A percentile compares a stretch with the other conserved stretches of the same genome.
phyloP scores from a whole-genome alignment of 2,797 vertebrate species.

The Sebastes hubbsi region DNA sequence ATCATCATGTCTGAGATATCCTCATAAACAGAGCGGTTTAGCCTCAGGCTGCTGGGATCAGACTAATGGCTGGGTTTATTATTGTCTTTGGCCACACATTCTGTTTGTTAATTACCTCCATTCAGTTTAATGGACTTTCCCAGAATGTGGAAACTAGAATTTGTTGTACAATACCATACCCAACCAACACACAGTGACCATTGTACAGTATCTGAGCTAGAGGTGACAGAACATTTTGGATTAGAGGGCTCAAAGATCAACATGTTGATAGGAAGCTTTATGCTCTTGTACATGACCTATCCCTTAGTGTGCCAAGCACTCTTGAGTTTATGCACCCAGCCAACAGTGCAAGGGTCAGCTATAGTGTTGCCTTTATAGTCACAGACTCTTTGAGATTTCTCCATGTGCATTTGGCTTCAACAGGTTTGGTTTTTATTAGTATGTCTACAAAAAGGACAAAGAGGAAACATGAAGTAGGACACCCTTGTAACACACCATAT shows the following conservation, averaged over 20 bases:
- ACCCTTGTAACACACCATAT: neutral
- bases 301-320: neutral
- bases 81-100: neutral
- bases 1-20: neutral
- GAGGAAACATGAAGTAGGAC: neutral
- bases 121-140: neutral
- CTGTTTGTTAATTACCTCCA: neutral
- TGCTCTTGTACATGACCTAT: neutral
- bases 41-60: neutral
- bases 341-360: constrained; percentile 37
- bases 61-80: neutral
- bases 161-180: neutral
- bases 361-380: neutral
- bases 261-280: neutral
- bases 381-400: neutral
- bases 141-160: neutral
- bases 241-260: constrained; percentile 28
- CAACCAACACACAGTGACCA: neutral
- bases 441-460: neutral
- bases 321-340: neutral
- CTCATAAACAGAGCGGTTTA: neutral
- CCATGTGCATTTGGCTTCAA: neutral
- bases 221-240: neutral
- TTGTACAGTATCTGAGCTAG: too few relatives aligned
- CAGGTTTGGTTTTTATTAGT: neutral